Evolutionary conservation across 2,113 vertebrate species (phyloP), one percentile per base, ranked within the genome.

Genomic region (Poeciliopsis occidentalis): DNA sequence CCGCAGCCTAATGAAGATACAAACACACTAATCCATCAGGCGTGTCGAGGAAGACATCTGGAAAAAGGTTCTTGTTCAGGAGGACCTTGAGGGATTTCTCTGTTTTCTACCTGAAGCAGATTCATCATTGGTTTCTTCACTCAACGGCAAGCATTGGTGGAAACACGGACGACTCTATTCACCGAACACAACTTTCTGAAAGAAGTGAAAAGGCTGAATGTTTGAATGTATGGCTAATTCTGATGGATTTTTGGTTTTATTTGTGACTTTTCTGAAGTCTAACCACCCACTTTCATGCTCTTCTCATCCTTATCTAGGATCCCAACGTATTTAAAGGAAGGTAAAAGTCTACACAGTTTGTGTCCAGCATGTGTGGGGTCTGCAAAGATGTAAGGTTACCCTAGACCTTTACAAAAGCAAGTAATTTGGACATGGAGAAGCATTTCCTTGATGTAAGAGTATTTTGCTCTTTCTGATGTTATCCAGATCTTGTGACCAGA

Each of bases 1-100:
- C 95, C 91, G 78, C 92, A 95, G 95, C 92, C 93, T 95, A 95
- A 97, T 97, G 95, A 95, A 95, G 93, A 96, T 92, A 90, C 86
- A 91, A 92, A 87, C 91, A 96, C 95, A 94, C 94, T 96, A 90
- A 94, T 96, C 95, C 94, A 96, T 89, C 78, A 77, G 7, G 62
- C 0, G 67, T 32, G 61, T 77, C 76, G 54, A 0, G 30, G 70
- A 8, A 39, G 88, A 88, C 89, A 89, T 85, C 83, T 85, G 86
- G 91, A 84, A 72, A 29, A 29, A 51, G 26, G 7, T 7, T 63
- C 61, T 13, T 30, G 24, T 32, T 76, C 29, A 3, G 30, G 2
- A 47, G 17, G 80, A 78, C 80, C 75, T 87, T 80, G n/a, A 51
- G 64, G 44, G 65, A 29, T 27, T 44, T 64, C 12, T 47, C 1